These are phyloP conservation scores for Pseudomyrmex pallidus DNA, from an alignment of 1,140 invertebrate species.

Conservation along the genomic window DNA sequence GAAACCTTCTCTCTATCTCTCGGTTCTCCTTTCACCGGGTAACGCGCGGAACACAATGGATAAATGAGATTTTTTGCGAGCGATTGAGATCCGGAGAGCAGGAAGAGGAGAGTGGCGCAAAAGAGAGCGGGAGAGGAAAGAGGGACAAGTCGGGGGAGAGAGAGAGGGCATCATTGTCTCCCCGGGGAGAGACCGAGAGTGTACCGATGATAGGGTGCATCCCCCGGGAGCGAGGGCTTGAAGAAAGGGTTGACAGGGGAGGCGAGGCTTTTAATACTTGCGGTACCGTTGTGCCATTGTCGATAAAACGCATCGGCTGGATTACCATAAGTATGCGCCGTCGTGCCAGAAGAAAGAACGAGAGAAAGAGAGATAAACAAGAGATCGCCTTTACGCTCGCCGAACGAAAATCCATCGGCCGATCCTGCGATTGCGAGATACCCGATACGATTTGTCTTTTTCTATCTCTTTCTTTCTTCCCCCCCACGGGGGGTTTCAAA, in stretches of 20 bases:
- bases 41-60: conserved; percentile 82
- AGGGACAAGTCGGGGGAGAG: conserved; percentile 64
- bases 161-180: conserved; percentile 81
- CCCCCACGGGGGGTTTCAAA: background rate
- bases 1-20: conserved; percentile 36
- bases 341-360: conserved; percentile 16
- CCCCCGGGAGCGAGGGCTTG: conserved; percentile 77
- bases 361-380: conserved; percentile 13
- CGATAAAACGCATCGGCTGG: conserved; percentile 82
- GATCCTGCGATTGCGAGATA: conserved; percentile 28
- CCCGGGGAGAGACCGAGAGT: conserved; percentile 78
- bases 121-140: conserved; percentile 19
- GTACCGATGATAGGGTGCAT: conserved; percentile 84
- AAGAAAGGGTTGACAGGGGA: conserved; percentile 83
- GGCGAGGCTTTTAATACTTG: conserved; percentile 82
- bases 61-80: conserved; percentile 85
- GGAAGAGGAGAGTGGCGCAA: conserved; percentile 61
- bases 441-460: background rate
- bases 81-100: conserved; percentile 82
- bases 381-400: conserved; percentile 38
- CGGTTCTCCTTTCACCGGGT: conserved; percentile 62
- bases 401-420: conserved; percentile 22
- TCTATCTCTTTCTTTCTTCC: too few relatives aligned
- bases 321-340: conserved; percentile 79
- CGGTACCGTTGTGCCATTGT: conserved; percentile 79